Conservation (phyloP, 2,797 vertebrate genomes). For the Scarus forsteni region DNA sequence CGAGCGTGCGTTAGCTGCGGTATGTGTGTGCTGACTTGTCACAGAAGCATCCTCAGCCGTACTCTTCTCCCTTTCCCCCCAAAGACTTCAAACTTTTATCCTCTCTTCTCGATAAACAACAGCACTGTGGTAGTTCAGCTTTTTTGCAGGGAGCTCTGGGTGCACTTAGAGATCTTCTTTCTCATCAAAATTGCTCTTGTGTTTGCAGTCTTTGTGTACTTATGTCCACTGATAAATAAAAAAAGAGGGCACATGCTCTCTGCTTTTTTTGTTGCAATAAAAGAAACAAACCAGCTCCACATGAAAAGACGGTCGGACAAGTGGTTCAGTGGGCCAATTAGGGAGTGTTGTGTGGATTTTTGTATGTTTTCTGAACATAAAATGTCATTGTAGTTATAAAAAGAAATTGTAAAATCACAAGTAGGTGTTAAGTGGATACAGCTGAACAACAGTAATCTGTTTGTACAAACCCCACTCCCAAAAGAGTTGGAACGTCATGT, state of each 20-base stretch:
- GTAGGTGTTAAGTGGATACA: not conserved
- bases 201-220: constrained; percentile 65
- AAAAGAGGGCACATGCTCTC: constrained; percentile 52
- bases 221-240: constrained; percentile 70
- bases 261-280: constrained; percentile 70
- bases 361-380: constrained; percentile 25
- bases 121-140: constrained; percentile 20
- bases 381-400: constrained; percentile 26
- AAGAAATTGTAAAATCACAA: constrained; percentile 44
- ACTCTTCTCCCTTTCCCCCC: constrained; percentile 32
- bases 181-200: constrained; percentile 52
- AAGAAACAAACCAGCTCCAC: constrained; percentile 72
- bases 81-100: constrained; percentile 60
- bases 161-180: constrained; percentile 38
- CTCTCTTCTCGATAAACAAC: constrained; percentile 45
- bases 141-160: constrained; percentile 22
- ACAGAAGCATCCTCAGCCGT: constrained; percentile 34
- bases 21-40: constrained; percentile 32
- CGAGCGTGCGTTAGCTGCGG: constrained; percentile 5
- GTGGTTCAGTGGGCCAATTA: constrained; percentile 71
- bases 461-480: too few relatives aligned
- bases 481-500: too few relatives aligned
- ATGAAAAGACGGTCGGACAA: constrained; percentile 56
- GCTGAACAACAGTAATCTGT: not conserved
- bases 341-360: constrained; percentile 43